These are phyloP conservation scores for Chaetura pelagica DNA, from an alignment of 2,113 vertebrate genomes.

Conservation along the genomic window DNA sequence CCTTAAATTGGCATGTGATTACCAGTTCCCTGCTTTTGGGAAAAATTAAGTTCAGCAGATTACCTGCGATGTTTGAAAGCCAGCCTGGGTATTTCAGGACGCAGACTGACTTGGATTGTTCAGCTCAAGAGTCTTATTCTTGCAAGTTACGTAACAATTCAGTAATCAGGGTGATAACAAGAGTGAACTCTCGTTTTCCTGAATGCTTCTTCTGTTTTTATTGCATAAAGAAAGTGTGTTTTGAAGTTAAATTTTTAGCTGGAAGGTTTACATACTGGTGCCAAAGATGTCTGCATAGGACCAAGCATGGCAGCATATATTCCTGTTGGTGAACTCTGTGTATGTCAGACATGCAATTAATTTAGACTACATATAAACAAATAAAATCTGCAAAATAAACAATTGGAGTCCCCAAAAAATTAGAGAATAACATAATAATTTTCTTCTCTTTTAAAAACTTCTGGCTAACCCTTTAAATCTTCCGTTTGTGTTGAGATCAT, in stretches of 20 bases:
- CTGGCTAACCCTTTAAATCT: neutral
- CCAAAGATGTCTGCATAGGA: neutral
- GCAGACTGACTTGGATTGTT: neutral
- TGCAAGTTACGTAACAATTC: neutral
- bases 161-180: neutral
- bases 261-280: neutral
- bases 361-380: neutral
- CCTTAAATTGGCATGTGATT: constrained; percentile 5
- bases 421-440: neutral
- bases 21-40: neutral
- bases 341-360: neutral
- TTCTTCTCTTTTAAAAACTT: neutral
- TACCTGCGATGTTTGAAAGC: neutral
- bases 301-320: neutral
- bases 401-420: neutral
- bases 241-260: neutral
- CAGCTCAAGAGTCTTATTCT: neutral
- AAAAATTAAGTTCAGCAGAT: neutral
- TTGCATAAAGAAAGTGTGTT: neutral
- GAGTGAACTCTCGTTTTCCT: neutral
- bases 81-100: neutral
- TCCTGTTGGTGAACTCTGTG: neutral
- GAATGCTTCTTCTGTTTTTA: neutral
- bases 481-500: neutral
- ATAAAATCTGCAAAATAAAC: neutral